Conservation (phyloP, 2,888 invertebrate species). For the Atrina japonica region DNA sequence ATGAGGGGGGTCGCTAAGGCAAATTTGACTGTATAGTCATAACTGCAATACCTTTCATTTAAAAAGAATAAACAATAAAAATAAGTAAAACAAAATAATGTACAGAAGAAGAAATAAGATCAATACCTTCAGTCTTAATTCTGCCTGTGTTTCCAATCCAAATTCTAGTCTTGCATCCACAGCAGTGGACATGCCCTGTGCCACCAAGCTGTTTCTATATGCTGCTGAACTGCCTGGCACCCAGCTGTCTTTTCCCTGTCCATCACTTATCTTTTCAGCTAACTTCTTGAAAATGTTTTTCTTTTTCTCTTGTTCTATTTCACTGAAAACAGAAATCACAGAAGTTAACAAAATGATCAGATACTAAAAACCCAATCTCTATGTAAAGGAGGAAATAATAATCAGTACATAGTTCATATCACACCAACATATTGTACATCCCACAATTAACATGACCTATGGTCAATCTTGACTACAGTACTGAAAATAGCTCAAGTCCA, state of each 20-base stretch:
- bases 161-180: slow-evolving; percentile 90
- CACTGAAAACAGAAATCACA: background rate
- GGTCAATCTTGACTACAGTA: too few species aligned
- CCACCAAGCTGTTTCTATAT: slow-evolving; percentile 20
- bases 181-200: slow-evolving; percentile 83
- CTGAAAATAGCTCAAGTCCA: too few species aligned
- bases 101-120: too few species aligned
- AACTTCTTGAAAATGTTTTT: slow-evolving; percentile 34
- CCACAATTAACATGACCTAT: too few species aligned
- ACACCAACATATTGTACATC: too few species aligned
- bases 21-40: too few species aligned
- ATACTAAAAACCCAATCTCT: background rate
- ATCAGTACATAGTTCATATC: too few species aligned
- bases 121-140: slow-evolving; percentile 86
- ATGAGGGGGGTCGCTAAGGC: too few species aligned
- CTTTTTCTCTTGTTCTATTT: slow-evolving; percentile 21
- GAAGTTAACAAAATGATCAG: background rate
- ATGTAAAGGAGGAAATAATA: too few species aligned
- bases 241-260: slow-evolving; percentile 14
- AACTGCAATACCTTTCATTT: too few species aligned
- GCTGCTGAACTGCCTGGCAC: slow-evolving; percentile 10
- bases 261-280: slow-evolving; percentile 16
- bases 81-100: too few species aligned
- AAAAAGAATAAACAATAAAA: too few species aligned
- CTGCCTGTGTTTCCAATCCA: slow-evolving; percentile 89